A percentile compares a stretch with the other conserved stretches of the same genome.
Conservation (phyloP, 1,140 invertebrate genomes). For the Sarcophaga bullata region DNA sequence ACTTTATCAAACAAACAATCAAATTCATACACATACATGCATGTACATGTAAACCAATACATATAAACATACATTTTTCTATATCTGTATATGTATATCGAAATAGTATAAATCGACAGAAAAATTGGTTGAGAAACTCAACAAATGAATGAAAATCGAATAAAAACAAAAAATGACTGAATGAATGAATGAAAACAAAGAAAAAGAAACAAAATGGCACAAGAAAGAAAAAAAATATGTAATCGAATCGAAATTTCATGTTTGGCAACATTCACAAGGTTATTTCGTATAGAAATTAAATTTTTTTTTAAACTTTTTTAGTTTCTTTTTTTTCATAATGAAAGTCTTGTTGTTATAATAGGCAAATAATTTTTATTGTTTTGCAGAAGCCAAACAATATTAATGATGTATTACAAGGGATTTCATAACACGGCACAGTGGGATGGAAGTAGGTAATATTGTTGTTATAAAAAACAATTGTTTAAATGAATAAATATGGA, state of each 20-base stretch:
- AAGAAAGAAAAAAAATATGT: not conserved
- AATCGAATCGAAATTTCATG: constrained; percentile 21
- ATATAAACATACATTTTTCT: no score
- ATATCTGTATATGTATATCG: no score
- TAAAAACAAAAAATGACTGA: no score
- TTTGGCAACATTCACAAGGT: constrained; percentile 10
- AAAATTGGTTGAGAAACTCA: not conserved
- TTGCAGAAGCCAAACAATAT: not conserved
- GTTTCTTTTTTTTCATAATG: not conserved
- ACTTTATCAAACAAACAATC: constrained; percentile 30
- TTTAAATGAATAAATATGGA: no score
- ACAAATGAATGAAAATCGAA: constrained; percentile 8
- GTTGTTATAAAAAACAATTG: no score
- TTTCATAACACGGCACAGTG: not conserved
- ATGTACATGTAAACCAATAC: not conserved
- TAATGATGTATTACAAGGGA: not conserved
- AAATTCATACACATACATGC: not conserved
- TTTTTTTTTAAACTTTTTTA: no score
- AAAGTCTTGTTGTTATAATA: not conserved
- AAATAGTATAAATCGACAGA: not conserved
- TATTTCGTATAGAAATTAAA: not conserved
- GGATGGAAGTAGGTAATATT: no score
- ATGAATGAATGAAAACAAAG: no score
- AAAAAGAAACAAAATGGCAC: no score
- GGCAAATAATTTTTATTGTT: not conserved